Conservation (phyloP, 2,888 invertebrate genomes). For the Conus canariensis region DNA sequence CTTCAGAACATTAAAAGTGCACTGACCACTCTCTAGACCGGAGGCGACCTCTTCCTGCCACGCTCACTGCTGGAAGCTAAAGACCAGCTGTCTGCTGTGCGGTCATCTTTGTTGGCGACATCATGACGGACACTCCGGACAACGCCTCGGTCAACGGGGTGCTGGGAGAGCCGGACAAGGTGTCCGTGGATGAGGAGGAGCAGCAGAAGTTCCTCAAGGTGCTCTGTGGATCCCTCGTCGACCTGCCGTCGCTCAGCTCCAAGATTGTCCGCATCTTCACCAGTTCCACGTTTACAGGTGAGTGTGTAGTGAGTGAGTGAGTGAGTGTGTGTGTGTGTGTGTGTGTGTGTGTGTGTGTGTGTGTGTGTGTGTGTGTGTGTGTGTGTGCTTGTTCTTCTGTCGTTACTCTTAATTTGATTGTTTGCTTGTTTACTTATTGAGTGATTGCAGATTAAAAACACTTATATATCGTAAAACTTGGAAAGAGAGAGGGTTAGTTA, state of each 20-base stretch:
- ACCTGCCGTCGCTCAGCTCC: conserved; percentile 95
- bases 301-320: conserved; percentile 81
- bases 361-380: background rate
- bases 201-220: conserved; percentile 59
- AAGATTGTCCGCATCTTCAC: conserved; percentile 99
- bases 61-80: too few relatives aligned
- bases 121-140: conserved; percentile 40
- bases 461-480: too few relatives aligned
- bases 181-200: conserved; percentile 60
- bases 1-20: too few relatives aligned
- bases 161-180: conserved; percentile 47
- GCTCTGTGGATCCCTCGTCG: conserved; percentile 80
- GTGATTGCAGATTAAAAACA: too few relatives aligned
- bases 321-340: background rate
- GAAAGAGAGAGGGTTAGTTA: too few relatives aligned
- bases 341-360: background rate
- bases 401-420: too few relatives aligned
- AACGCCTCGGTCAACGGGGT: conserved; percentile 45
- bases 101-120: too few relatives aligned
- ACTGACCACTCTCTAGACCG: too few relatives aligned
- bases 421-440: too few relatives aligned
- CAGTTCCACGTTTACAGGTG: conserved; percentile 98
- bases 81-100: too few relatives aligned
- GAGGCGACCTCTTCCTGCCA: too few relatives aligned
- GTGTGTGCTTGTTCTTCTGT: too few relatives aligned